Percentiles rank a stretch among this genome's conserved stretches.
These are phyloP conservation scores for Cuniculus paca DNA, from an alignment of 2,797 vertebrate species.

Conservation along the genomic window DNA sequence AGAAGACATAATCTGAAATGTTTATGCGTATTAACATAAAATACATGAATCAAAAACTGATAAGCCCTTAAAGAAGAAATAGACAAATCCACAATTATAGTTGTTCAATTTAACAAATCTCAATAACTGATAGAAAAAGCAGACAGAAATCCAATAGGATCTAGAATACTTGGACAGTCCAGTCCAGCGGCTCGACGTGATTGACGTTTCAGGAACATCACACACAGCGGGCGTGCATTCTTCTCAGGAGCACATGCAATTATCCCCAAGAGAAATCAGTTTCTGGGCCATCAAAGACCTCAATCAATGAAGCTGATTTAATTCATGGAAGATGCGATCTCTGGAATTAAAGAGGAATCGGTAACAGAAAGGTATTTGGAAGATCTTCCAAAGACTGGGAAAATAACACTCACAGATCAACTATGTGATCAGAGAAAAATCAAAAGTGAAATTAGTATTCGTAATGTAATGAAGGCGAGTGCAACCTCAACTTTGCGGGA, in stretches of 20 bases:
- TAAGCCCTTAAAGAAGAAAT: background rate
- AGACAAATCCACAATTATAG: background rate
- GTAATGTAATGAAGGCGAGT: background rate
- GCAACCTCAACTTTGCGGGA: background rate
- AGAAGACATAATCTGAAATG: background rate
- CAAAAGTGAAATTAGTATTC: background rate
- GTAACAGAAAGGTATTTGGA: background rate
- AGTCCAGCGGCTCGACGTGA: background rate
- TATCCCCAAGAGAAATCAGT: background rate
- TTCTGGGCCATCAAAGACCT: conserved; percentile 8
- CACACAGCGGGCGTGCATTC: background rate
- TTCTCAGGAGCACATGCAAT: background rate
- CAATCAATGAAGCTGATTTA: background rate
- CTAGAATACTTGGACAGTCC: background rate
- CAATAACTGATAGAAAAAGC: background rate
- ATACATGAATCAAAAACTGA: background rate
- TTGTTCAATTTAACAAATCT: background rate
- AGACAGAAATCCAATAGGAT: background rate
- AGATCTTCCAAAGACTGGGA: conserved; percentile 8
- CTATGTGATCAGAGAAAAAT: background rate
- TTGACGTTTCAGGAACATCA: background rate
- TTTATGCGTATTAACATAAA: background rate
- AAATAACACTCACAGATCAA: conserved; percentile 17
- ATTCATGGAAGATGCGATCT: background rate
- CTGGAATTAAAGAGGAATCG: background rate